Percentiles rank a stretch among this genome's conserved stretches.
Evolutionary conservation across 2,888 invertebrate genomes (phyloP).

Genomic region (Drosophila maculinotata): DNA sequence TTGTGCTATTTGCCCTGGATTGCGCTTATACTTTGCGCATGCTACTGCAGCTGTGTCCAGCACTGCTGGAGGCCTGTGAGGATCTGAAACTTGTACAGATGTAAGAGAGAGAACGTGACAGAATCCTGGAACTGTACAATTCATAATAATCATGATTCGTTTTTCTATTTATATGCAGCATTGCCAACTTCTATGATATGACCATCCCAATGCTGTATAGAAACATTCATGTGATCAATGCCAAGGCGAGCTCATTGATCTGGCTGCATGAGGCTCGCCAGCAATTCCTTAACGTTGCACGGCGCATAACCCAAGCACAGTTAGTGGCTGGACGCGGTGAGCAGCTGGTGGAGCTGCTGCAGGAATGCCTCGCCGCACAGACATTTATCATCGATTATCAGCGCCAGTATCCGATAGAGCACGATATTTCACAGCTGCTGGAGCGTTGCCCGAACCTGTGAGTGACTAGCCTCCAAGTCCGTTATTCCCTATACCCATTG

Average conservation of each 20-base stretch:
- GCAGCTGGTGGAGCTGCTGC: slow-evolving; percentile 83
- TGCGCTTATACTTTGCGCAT: slow-evolving; percentile 89
- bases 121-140: background rate
- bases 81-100: slow-evolving; percentile 87
- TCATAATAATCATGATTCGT: background rate
- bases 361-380: slow-evolving; percentile 86
- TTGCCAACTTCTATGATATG: slow-evolving; percentile 91
- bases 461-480: slow-evolving; percentile 82
- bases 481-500: too few relatives aligned
- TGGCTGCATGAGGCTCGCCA: slow-evolving; percentile 84
- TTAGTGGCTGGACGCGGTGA: slow-evolving; percentile 80
- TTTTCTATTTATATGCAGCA: slow-evolving; percentile 85
- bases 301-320: slow-evolving; percentile 83
- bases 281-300: slow-evolving; percentile 85
- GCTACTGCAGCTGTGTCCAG: slow-evolving; percentile 89
- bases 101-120: slow-evolving; percentile 78
- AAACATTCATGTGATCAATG: slow-evolving; percentile 85
- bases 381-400: slow-evolving; percentile 90
- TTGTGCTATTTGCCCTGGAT: slow-evolving; percentile 89
- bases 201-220: slow-evolving; percentile 90
- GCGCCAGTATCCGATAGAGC: slow-evolving; percentile 88
- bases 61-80: slow-evolving; percentile 86
- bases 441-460: slow-evolving; percentile 89
- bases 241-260: slow-evolving; percentile 73
- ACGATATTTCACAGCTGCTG: slow-evolving; percentile 88